Conservation (phyloP, 2,888 invertebrate species). For the Isotomurus palustris region DNA sequence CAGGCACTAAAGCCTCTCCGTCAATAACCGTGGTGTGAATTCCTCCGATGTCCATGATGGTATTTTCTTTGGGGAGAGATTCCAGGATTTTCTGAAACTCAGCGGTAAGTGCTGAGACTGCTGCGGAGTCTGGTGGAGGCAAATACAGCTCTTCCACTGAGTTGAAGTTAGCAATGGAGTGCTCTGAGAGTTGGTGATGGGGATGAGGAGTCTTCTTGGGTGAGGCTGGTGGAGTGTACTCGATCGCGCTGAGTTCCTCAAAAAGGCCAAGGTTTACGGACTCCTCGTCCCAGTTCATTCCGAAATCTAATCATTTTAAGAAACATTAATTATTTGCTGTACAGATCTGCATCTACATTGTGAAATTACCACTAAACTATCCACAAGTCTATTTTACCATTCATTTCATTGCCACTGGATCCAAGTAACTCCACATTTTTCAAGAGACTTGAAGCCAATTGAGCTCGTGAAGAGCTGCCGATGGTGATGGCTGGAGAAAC, state of each 20-base stretch:
- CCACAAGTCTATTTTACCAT: too few species aligned
- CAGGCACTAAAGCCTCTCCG: conserved; percentile 26
- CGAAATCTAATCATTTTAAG: conserved; percentile 13
- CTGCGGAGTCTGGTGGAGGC: neutral
- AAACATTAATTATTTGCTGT: neutral
- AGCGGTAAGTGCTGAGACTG: conserved; percentile 17
- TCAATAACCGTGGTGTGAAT: conserved; percentile 27
- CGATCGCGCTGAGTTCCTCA: conserved; percentile 36
- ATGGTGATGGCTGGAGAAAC: neutral
- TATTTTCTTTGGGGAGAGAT: conserved; percentile 22
- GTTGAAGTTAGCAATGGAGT: neutral
- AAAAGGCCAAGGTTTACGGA: conserved; percentile 39
- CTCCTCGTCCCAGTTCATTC: conserved; percentile 29
- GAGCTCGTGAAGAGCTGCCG: conserved; percentile 24
- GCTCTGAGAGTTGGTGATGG: neutral
- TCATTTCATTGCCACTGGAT: neutral
- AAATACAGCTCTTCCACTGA: neutral
- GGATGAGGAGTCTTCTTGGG: conserved; percentile 1
- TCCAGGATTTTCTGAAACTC: conserved; percentile 36
- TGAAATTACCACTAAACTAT: too few species aligned
- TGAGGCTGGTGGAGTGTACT: conserved; percentile 26
- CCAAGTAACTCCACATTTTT: conserved; percentile 25
- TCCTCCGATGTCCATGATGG: conserved; percentile 20
- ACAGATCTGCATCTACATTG: too few species aligned
- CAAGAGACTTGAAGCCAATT: conserved; percentile 29